These are phyloP conservation scores for Molossus molossus DNA, from an alignment of 2,797 vertebrate species.

Conservation along the genomic window DNA sequence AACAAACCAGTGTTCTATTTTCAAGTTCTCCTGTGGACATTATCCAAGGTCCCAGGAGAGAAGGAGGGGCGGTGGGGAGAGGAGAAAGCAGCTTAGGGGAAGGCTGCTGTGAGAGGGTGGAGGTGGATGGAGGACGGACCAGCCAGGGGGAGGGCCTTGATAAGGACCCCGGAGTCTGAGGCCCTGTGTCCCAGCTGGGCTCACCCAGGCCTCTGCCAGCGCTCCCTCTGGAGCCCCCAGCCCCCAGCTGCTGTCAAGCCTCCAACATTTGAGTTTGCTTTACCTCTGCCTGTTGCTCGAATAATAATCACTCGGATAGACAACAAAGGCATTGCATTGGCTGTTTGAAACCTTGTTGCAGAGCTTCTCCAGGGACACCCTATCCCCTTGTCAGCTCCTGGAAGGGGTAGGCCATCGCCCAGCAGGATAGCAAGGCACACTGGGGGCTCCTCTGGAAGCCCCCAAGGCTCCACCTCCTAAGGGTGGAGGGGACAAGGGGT, in stretches of 20 bases:
- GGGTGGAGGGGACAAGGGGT: not conserved
- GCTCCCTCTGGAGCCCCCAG: slow-evolving; percentile 23
- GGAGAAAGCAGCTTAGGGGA: not conserved
- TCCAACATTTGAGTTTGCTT: slow-evolving; percentile 64
- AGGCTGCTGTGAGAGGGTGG: not conserved
- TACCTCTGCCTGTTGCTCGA: slow-evolving; percentile 72
- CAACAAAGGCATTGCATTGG: slow-evolving; percentile 74
- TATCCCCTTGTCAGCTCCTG: not conserved
- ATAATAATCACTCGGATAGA: slow-evolving; percentile 76
- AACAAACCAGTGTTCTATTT: slow-evolving; percentile 84
- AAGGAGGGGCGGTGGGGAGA: slow-evolving; percentile 47
- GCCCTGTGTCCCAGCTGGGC: slow-evolving; percentile 5
- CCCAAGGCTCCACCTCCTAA: not conserved
- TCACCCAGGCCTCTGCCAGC: slow-evolving; percentile 20
- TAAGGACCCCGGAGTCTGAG: slow-evolving; percentile 40
- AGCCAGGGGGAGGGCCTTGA: slow-evolving; percentile 42
- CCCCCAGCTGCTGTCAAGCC: slow-evolving; percentile 47
- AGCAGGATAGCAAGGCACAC: not conserved
- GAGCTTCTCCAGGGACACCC: slow-evolving; percentile 20
- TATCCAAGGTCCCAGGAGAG: slow-evolving; percentile 84
- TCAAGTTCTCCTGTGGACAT: slow-evolving; percentile 79
- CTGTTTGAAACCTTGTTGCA: slow-evolving; percentile 74
- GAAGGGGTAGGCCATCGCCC: slow-evolving; percentile 47
- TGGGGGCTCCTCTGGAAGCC: not conserved
- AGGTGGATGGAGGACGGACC: not conserved